Percentiles rank a stretch among this genome's conserved stretches.
These are phyloP conservation scores for Trachurus trachurus DNA, from an alignment of 2,797 vertebrate species.

Conservation along the genomic window DNA sequence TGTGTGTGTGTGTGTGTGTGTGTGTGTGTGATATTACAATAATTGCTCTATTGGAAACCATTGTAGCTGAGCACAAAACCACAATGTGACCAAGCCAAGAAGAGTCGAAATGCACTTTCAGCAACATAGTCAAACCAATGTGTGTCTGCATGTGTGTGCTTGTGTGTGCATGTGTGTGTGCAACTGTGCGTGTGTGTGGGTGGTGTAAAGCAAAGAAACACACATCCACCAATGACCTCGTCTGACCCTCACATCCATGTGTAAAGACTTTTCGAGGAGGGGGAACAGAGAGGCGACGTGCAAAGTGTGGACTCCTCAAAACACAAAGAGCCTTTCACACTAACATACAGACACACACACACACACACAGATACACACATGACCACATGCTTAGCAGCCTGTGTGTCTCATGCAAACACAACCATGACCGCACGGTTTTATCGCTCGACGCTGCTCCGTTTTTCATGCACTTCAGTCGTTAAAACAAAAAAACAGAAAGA, in stretches of 20 bases:
- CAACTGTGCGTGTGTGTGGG: not conserved
- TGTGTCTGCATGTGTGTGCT: constrained; percentile 5
- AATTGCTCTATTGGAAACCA: constrained; percentile 64
- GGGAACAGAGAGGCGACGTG: constrained; percentile 9
- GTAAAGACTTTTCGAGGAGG: constrained; percentile 28
- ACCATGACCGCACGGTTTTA: not conserved
- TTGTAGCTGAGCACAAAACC: constrained; percentile 60
- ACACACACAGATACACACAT: not conserved
- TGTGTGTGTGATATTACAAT: constrained; percentile 47
- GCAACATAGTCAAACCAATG: constrained; percentile 49
- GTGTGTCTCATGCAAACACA: not conserved
- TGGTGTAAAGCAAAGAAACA: not conserved
- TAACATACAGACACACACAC: constrained; percentile 20
- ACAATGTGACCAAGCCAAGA: constrained; percentile 51
- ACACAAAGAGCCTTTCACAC: constrained; percentile 55
- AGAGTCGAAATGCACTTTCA: constrained; percentile 60
- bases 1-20: constrained; percentile 35
- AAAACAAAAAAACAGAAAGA: not conserved
- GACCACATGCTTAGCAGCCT: constrained; percentile 3
- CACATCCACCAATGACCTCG: constrained; percentile 33
- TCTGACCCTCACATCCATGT: constrained; percentile 48
- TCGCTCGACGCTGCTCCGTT: too few species aligned
- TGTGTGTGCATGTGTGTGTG: not conserved
- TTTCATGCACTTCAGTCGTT: not conserved
- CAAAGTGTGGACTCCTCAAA: not conserved